Conservation (phyloP, 2,113 vertebrate species). For the Laticauda colubrina region DNA sequence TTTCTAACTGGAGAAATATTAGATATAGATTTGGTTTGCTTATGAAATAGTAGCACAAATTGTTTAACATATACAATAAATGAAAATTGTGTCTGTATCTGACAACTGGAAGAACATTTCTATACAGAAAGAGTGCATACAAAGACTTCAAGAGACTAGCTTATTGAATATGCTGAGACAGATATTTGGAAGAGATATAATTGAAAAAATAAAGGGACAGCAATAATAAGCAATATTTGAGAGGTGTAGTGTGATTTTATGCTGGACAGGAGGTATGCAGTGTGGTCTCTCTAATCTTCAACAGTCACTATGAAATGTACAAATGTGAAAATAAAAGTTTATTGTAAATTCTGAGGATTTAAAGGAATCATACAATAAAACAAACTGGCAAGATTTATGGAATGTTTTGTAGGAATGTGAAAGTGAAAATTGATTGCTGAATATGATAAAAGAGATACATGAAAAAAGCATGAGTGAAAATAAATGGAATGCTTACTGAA, state of each 20-base stretch:
- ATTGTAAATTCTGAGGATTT: background rate
- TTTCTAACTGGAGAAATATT: background rate
- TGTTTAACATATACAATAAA: background rate
- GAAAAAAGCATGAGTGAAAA: background rate
- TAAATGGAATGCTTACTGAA: background rate
- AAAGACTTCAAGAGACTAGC: background rate
- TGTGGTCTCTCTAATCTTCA: background rate
- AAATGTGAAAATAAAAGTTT: background rate
- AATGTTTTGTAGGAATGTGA: background rate
- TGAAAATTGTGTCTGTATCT: background rate
- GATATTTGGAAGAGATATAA: background rate
- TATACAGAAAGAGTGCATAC: background rate
- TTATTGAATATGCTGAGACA: background rate
- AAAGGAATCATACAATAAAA: background rate
- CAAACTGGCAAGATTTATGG: background rate
- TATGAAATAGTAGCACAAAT: background rate
- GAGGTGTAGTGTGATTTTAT: background rate
- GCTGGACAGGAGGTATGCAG: background rate
- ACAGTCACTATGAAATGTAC: background rate
- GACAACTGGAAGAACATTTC: background rate
- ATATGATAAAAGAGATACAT: background rate
- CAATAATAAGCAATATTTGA: background rate
- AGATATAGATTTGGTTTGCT: background rate
- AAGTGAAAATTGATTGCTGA: background rate
- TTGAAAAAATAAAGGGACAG: background rate